A percentile compares a stretch with the other conserved stretches of the same genome.
Evolutionary conservation across 2,888 invertebrate genomes (phyloP).

Genomic region (Drosophila nigritarsus): DNA sequence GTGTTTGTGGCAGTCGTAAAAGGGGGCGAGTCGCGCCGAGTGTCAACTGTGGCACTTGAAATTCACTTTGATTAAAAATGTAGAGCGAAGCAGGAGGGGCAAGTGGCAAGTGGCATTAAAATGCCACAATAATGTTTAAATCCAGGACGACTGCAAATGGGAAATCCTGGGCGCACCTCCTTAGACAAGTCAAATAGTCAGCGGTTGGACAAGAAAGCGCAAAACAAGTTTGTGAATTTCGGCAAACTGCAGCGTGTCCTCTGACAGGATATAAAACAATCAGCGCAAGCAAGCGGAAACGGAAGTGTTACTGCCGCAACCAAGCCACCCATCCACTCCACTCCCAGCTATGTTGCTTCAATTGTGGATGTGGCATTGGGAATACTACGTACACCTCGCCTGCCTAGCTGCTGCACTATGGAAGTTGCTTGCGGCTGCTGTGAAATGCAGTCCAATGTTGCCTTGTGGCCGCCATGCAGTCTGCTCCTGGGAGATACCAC

Average conservation of each 20-base stretch:
- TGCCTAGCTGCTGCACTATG: conserved; percentile 22
- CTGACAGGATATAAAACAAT: conserved; percentile 84
- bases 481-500: conserved; percentile 28
- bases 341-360: conserved; percentile 54
- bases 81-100: conserved; percentile 17
- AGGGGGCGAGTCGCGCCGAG: conserved; percentile 6
- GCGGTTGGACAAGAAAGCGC: conserved; percentile 68
- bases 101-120: conserved; percentile 47
- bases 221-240: conserved; percentile 80
- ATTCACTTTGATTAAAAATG: conserved; percentile 81
- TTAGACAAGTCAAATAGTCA: conserved; percentile 71
- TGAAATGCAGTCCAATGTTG: conserved; percentile 73
- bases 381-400: conserved; percentile 13
- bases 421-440: conserved; percentile 51
- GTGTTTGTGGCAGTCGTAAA: neutral
- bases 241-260: conserved; percentile 73
- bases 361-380: conserved; percentile 64
- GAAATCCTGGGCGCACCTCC: conserved; percentile 29
- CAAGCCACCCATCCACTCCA: neutral
- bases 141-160: conserved; percentile 29
- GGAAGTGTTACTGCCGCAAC: conserved; percentile 71
- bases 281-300: conserved; percentile 83
- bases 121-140: conserved; percentile 66
- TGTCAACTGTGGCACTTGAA: conserved; percentile 66
- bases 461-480: conserved; percentile 47